These are phyloP conservation scores for Albula goreensis DNA, from an alignment of 2,113 vertebrate species.

Conservation along the genomic window DNA sequence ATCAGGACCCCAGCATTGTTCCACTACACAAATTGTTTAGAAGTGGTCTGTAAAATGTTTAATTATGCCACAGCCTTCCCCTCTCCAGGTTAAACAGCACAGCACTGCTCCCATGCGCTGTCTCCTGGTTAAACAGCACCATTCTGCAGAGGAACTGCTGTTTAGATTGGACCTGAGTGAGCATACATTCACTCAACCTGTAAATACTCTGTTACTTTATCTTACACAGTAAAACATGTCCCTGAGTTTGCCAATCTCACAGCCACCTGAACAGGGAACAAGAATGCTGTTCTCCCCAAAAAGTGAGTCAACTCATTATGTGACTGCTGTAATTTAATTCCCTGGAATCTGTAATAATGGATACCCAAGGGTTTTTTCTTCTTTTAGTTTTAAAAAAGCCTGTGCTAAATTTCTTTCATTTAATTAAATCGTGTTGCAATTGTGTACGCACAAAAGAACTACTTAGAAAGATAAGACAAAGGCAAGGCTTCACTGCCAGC, in stretches of 20 bases:
- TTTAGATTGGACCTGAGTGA: background rate
- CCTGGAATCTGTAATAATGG: background rate
- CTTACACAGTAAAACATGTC: too few relatives aligned
- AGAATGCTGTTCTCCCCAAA: background rate
- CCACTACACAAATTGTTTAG: background rate
- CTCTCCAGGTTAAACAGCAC: background rate
- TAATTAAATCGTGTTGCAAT: constrained; percentile 27
- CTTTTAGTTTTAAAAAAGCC: constrained; percentile 6
- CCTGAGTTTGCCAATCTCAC: too few relatives aligned
- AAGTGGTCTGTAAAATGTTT: background rate
- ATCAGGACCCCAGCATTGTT: background rate
- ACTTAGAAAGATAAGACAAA: constrained; percentile 3
- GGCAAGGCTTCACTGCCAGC: background rate
- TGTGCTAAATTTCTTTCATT: constrained; percentile 8
- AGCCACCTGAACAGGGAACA: background rate
- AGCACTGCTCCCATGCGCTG: background rate
- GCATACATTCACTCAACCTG: too few relatives aligned
- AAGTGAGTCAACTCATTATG: background rate
- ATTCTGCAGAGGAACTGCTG: background rate
- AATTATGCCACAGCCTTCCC: background rate
- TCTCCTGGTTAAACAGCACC: background rate
- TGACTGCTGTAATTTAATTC: constrained; percentile 7
- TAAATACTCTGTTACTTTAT: too few relatives aligned
- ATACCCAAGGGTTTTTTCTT: background rate
- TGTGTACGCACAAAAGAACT: constrained; percentile 12